Evolutionary conservation across 2,888 invertebrate genomes (phyloP).

Genomic region (Cheilosia vernalis): DNA sequence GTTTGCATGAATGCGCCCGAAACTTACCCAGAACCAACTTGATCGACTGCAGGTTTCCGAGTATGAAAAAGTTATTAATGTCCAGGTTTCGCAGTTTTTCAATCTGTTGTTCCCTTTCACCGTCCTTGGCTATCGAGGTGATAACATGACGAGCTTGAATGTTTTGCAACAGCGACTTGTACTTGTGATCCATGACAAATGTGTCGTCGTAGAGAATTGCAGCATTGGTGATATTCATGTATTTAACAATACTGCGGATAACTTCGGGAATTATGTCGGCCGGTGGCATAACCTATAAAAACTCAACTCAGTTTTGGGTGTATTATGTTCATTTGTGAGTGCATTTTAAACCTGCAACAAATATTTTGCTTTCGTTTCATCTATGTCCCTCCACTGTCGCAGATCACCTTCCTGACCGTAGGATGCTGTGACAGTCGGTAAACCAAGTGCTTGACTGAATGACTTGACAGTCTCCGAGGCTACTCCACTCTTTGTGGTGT

Average conservation of each 20-base stretch:
- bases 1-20: not conserved
- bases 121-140: slow-evolving; percentile 86
- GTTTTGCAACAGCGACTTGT: slow-evolving; percentile 94
- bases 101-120: slow-evolving; percentile 86
- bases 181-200: slow-evolving; percentile 97
- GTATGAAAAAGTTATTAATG: slow-evolving; percentile 94
- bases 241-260: slow-evolving; percentile 90
- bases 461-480: slow-evolving; percentile 94
- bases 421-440: slow-evolving; percentile 93
- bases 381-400: slow-evolving; percentile 91
- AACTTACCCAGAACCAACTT: slow-evolving; percentile 87
- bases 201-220: slow-evolving; percentile 95
- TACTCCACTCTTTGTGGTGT: slow-evolving; percentile 91
- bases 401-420: slow-evolving; percentile 94
- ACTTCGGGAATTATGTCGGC: slow-evolving; percentile 93
- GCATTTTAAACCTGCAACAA: slow-evolving; percentile 86
- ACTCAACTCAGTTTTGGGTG: not conserved
- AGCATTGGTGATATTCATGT: slow-evolving; percentile 95
- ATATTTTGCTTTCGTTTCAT: slow-evolving; percentile 88
- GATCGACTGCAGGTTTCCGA: slow-evolving; percentile 90
- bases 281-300: slow-evolving; percentile 86
- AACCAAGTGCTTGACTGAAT: slow-evolving; percentile 90
- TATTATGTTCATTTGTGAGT: not conserved
- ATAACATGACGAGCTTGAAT: slow-evolving; percentile 96
- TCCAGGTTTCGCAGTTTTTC: slow-evolving; percentile 90